Evolutionary conservation across 2,113 vertebrate species (phyloP), one percentile per base, ranked within the genome.

Genomic region (Oophaga pumilio): DNA sequence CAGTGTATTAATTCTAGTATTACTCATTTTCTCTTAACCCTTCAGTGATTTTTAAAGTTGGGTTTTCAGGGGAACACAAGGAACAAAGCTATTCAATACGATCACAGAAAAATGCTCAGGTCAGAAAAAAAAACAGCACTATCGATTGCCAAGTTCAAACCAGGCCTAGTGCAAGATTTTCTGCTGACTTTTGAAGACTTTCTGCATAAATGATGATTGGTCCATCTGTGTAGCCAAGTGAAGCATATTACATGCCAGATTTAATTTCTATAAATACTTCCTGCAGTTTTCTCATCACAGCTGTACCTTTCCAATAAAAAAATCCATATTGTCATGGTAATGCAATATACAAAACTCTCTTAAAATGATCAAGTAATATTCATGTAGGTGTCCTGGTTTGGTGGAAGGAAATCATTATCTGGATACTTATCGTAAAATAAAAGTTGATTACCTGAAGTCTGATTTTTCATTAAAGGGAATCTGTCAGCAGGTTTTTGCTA

Each of bases 111-210:
- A 87, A 76, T 82, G 43, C 69, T 59, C 50, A 66, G 80, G n/a
- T 74, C 62, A 49, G n/a, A 83, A 22, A 82, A 60, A 60, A 43
- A 82, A 64, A 28, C 22, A 62, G 26, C 28, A 17, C 53, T 49
- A 60, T 56, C 53, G 22, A 53, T 62, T 82, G 86, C 86, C 86
- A 87, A 84, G 71, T 88, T 77, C 18, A 62, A 43, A 82, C 71
- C 73, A 53, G 79, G 9, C 28, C 74, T 87, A 77, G 71, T 56
- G 73, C 60, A 66, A 84, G 43, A n/a, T 84, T 84, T 87, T 83
- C 26, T 88, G 71, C 71, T 88, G 80, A 88, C 60, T 56, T 88
- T 88, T 77, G 77, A 84, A 84, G 80, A 56, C 71, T 84, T 88
- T 77, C 24, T 88, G 73, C 80, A 57, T 77, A 77, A 88, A 77